phyloP scores from a whole-genome alignment of 53 echinoderm and acorn worm species.

The Patiria pectinifera region DNA sequence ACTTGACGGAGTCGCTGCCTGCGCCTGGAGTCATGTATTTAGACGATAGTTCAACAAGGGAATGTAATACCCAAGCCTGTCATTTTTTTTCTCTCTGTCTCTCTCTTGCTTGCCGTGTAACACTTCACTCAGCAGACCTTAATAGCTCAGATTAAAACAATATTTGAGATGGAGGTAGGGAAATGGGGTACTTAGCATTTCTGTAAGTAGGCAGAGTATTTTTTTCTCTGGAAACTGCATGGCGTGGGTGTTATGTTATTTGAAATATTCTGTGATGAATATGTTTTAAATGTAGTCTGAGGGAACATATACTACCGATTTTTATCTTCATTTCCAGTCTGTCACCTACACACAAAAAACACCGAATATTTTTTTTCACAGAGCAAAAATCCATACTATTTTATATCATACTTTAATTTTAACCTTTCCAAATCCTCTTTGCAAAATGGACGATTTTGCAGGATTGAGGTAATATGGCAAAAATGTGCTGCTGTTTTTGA shows the following conservation, averaged over 20 bases:
- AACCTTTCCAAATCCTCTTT: too few relatives aligned
- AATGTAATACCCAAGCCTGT: conserved; percentile 42
- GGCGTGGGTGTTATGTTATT: not conserved
- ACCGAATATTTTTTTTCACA: too few relatives aligned
- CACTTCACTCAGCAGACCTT: conserved; percentile 52
- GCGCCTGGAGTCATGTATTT: conserved; percentile 60
- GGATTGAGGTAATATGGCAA: too few relatives aligned
- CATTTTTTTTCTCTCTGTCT: conserved; percentile 34
- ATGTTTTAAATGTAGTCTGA: not conserved
- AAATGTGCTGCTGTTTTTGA: too few relatives aligned
- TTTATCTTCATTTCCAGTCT: not conserved
- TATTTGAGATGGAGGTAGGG: conserved; percentile 42
- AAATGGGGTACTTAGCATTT: not conserved
- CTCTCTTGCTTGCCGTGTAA: conserved; percentile 15
- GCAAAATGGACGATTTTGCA: too few relatives aligned
- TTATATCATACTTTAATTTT: too few relatives aligned
- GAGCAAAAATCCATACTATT: too few relatives aligned
- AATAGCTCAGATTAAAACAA: conserved; percentile 61
- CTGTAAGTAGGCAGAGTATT: not conserved
- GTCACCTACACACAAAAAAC: not conserved
- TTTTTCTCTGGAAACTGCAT: not conserved
- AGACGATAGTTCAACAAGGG: conserved; percentile 65
- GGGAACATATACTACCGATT: too few relatives aligned
- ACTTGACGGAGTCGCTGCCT: conserved; percentile 59
- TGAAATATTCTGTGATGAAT: not conserved